Conservation (phyloP, 2,113 vertebrate species). For the Erpornis zantholeuca region DNA sequence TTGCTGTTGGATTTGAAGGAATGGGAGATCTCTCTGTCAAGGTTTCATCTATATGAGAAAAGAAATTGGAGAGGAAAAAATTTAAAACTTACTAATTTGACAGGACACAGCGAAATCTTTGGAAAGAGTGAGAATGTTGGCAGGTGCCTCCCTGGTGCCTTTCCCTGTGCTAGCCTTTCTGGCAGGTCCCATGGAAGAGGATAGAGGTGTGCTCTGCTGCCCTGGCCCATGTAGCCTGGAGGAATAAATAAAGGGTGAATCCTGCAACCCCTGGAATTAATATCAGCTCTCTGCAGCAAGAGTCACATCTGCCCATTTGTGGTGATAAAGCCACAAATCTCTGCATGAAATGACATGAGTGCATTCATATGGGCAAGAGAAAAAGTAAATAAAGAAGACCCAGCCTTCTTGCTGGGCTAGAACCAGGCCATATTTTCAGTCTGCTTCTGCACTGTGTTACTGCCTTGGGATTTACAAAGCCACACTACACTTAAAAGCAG, state of each 20-base stretch:
- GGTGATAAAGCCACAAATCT: not conserved
- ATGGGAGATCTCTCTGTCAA: not conserved
- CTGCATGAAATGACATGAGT: accelerated
- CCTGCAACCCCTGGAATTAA: not conserved
- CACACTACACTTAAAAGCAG: not conserved
- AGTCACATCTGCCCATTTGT: accelerated
- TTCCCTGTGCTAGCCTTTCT: not conserved
- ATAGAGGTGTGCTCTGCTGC: not conserved
- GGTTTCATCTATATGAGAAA: not conserved
- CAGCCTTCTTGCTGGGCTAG: not conserved
- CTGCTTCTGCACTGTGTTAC: not conserved
- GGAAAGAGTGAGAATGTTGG: not conserved
- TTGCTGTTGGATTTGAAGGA: not conserved
- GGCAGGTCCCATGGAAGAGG: not conserved
- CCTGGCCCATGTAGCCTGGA: not conserved
- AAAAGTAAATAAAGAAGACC: not conserved
- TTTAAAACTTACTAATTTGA: not conserved
- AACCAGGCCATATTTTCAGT: not conserved
- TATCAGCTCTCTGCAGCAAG: not conserved
- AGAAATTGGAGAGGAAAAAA: not conserved
- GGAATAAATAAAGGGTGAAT: not conserved
- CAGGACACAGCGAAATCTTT: not conserved
- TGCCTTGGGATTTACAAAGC: not conserved
- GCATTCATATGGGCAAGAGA: not conserved
- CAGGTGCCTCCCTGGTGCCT: not conserved